Evolutionary conservation across 2,888 invertebrate genomes (phyloP).

Genomic region (Apotomis betuletana): DNA sequence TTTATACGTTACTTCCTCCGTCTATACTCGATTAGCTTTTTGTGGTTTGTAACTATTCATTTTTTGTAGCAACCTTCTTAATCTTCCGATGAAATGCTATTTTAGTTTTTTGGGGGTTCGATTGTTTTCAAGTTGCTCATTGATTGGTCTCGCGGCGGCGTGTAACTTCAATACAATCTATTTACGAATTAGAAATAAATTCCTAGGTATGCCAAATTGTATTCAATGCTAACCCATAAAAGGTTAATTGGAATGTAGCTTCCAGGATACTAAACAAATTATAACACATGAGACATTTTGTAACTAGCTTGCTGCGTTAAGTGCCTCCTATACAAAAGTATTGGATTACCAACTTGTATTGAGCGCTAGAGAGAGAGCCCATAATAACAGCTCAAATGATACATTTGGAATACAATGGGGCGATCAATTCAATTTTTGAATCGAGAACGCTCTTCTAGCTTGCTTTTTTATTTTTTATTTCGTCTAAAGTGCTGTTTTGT

Average conservation of each 20-base stretch:
- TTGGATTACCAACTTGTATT: slow-evolving; percentile 81
- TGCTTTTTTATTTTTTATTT: slow-evolving; percentile 71
- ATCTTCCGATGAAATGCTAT: slow-evolving; percentile 63
- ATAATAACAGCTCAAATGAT: slow-evolving; percentile 84
- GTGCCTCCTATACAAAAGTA: slow-evolving; percentile 83
- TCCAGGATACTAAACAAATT: slow-evolving; percentile 67
- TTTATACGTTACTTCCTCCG: slow-evolving; percentile 79
- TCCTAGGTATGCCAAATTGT: background rate
- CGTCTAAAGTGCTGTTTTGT: slow-evolving; percentile 84
- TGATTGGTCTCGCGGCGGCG: slow-evolving; percentile 39
- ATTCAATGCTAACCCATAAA: slow-evolving; percentile 25
- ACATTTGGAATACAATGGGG: slow-evolving; percentile 84
- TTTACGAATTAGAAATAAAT: background rate
- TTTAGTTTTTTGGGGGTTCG: slow-evolving; percentile 64
- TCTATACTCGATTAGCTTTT: slow-evolving; percentile 78
- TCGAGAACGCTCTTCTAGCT: slow-evolving; percentile 83
- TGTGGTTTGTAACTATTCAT: slow-evolving; percentile 68
- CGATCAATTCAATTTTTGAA: slow-evolving; percentile 84
- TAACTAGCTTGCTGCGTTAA: slow-evolving; percentile 68
- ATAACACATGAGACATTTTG: slow-evolving; percentile 69
- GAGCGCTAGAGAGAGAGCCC: slow-evolving; percentile 77
- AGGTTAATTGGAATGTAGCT: slow-evolving; percentile 30
- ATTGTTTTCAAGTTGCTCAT: slow-evolving; percentile 61
- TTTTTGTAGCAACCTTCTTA: slow-evolving; percentile 56
- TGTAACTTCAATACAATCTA: background rate